A percentile compares a stretch with the other conserved stretches of the same genome.
Conservation (phyloP, 2,888 invertebrate genomes). For the Nephrotoma appendiculata region DNA sequence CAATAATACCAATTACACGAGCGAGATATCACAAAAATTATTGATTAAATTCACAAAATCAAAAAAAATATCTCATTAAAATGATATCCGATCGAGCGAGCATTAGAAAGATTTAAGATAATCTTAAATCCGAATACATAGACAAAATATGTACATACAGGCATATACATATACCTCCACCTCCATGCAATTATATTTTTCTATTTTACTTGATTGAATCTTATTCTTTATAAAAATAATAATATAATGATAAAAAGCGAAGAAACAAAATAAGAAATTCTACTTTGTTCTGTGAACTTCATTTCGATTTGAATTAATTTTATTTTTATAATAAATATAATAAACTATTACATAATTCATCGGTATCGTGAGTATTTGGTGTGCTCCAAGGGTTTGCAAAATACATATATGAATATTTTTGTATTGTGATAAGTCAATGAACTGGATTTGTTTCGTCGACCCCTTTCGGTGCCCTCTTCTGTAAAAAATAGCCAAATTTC, state of each 20-base stretch:
- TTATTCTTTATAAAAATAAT: not conserved
- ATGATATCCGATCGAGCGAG: not conserved
- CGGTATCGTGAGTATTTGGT: not conserved
- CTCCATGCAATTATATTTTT: not conserved
- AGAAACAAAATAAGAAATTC: not conserved
- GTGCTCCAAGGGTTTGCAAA: not conserved
- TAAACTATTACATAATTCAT: not conserved
- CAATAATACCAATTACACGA: not conserved
- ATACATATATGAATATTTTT: not conserved
- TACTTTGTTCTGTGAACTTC: not conserved
- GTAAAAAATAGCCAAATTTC: not conserved
- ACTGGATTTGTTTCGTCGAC: not conserved
- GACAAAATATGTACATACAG: not conserved
- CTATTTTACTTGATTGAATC: not conserved
- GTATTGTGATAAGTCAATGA: not conserved
- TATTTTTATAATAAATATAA: not conserved
- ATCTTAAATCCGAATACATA: not conserved
- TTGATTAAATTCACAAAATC: not conserved
- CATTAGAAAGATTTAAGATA: not conserved
- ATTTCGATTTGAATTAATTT: not conserved
- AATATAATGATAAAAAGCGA: not conserved
- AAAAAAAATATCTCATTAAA: not conserved
- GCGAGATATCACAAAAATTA: not conserved
- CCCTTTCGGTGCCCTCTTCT: not conserved
- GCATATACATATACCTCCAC: not conserved